Evolutionary conservation across 2,888 invertebrate genomes (phyloP).

Genomic region (Eugnorisma glareosa): DNA sequence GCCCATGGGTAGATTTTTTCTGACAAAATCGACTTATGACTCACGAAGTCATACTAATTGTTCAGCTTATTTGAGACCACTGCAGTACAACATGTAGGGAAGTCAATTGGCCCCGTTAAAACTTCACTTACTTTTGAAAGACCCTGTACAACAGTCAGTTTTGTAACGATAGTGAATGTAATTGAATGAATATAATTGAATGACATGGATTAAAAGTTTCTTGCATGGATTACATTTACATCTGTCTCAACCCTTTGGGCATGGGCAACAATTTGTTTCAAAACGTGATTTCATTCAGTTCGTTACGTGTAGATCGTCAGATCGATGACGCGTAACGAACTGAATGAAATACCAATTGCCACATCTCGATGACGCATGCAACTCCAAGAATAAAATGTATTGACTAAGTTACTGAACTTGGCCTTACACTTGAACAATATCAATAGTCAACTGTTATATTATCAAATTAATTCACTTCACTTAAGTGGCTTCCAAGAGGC

Average conservation of each 20-base stretch:
- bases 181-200: constrained; percentile 35
- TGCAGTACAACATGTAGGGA: background rate
- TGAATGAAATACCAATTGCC: constrained; percentile 4
- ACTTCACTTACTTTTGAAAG: too few relatives aligned
- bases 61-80: background rate
- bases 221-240: background rate
- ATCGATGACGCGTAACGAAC: constrained; percentile 7
- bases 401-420: background rate
- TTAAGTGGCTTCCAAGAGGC: constrained; percentile 22
- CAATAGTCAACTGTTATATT: constrained; percentile 9
- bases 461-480: background rate
- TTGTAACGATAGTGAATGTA: constrained; percentile 6
- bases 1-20: too few relatives aligned
- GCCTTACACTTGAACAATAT: constrained; percentile 8
- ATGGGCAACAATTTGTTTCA: background rate
- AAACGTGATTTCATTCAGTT: too few relatives aligned
- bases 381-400: constrained; percentile 5
- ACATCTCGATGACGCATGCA: constrained; percentile 23
- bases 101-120: background rate
- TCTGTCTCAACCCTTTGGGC: background rate
- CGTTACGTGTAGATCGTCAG: too few relatives aligned
- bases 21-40: too few relatives aligned
- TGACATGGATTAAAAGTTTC: background rate
- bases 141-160: background rate
- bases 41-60: background rate